Evolutionary conservation across 1,140 invertebrate genomes (phyloP), one percentile per base, ranked within the genome.

Genomic region (Colletes latitarsis): DNA sequence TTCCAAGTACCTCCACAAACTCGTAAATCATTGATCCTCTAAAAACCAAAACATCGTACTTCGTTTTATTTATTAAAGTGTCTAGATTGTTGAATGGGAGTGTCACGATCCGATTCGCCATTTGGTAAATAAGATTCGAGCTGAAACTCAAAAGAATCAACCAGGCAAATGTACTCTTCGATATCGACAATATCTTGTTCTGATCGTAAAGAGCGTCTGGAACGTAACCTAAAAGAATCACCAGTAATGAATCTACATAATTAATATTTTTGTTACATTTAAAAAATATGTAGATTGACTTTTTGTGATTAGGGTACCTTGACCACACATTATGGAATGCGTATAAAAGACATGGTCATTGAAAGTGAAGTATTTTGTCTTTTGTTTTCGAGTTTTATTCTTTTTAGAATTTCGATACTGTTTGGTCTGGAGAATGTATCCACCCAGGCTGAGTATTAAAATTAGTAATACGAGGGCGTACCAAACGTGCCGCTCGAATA

Each of bases 291-390:
- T 15, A 53, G 15, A 30, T 53, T 53, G 14, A 4, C 14, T 53
- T 10, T 15, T 53, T 4, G 12, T 1, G 52, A 12, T 53, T 41
- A 3, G 60, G 52, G 10, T 21, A 88, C 90, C 89, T 88, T 87
- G 88, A 12, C 62, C 55, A 57, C 79, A 85, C 64, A 89, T 75
- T 6, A 87, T 71, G 0, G 81, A 82, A 30, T 87, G 72, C 0
- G 88, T 88, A 58, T 87, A 84, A 49, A 90, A 87, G 43, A 89
- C 52, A 67, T 91, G 86, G 84, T 91, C 90, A 55, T 76, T 68
- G 14, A 90, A 55, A 70, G 43, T 81, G n/a, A 55, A 87, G 21
- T 84, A 6, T 41, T 10, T 6, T 1, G 2, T 0, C 12, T 8
- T 15, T 21, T 12, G 6, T n/a, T 21, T 60, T 49, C 12, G 5